Base-by-base conservation (phyloP, 1,140 invertebrate species). In the Cheumatopsyche charites region DNA sequence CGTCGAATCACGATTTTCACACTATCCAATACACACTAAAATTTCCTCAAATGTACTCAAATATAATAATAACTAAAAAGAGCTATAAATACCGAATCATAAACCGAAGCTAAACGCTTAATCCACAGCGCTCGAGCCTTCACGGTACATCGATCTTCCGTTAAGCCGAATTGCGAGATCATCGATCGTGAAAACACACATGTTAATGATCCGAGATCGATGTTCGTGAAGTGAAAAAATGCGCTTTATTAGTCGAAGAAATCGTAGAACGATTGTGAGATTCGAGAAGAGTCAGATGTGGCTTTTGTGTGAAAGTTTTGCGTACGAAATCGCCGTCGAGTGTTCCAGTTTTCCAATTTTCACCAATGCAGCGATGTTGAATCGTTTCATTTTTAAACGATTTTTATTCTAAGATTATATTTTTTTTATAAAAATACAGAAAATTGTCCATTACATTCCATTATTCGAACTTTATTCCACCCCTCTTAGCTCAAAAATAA, bases 291-390 rank as follows among this genome's bases (percentile, higher is more conserved):
- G 12, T n/a, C 45, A 47, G 12, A 47, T 13, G 15, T 9, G 9
- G 29, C 29, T 36, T n/a, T 47, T 58, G 23, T 58, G 55, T 58
- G 55, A 58, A 58, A 58, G 55, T 58, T 58, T 25, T 13, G 43
- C 15, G 11, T 15, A 58, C 23, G 9, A 1, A 58, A 23, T 58
- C 55, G 25, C 25, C 55, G 55, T 25, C 55, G 29, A 36, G 55
- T 23, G 55, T 58, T 58, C 55, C 21, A 58, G 55, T 58, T 58
- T 58, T 58, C 55, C 55, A 58, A 58, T 58, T 58, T 58, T 58
- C 55, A 58, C 55, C 21, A 25, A 23, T 12, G 21, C 19, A 58
- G 15, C 6, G 29, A 9, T 36, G 3, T 36, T 36, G 3, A 36
- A 36, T 36, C n/a, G 29, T 36, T 3, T 36, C 3, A 36, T 36